A percentile compares a stretch with the other conserved stretches of the same genome.
Conservation (phyloP, 2,113 vertebrate species). For the Agapornis roseicollis region DNA sequence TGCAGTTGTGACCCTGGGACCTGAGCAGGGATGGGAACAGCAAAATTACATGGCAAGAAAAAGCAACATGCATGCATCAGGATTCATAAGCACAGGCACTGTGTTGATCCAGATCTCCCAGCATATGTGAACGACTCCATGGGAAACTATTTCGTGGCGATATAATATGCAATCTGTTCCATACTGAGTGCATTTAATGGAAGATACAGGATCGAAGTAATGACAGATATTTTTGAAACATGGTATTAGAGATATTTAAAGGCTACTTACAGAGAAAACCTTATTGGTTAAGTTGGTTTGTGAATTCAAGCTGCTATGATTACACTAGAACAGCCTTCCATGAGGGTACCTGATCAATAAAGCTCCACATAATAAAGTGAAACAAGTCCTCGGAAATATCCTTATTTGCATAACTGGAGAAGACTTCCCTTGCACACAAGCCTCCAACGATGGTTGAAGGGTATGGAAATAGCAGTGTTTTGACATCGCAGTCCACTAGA, state of each 20-base stretch:
- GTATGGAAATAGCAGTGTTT: not conserved
- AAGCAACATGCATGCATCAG: rapidly evolving
- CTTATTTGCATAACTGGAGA: not conserved
- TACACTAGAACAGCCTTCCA: not conserved
- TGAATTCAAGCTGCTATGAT: not conserved
- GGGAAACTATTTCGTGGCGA: not conserved
- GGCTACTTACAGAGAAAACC: not conserved
- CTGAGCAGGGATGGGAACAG: not conserved
- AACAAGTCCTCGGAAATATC: not conserved
- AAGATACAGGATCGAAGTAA: not conserved
- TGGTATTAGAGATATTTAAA: not conserved
- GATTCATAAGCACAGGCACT: not conserved
- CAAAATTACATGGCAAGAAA: rapidly evolving
- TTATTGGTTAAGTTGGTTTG: not conserved
- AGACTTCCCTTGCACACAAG: not conserved
- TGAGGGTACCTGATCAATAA: rapidly evolving
- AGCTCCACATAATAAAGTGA: not conserved
- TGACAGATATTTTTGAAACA: not conserved
- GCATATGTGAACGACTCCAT: rapidly evolving
- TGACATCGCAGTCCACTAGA: conserved; percentile 16
- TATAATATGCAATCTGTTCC: rapidly evolving
- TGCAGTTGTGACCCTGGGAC: not conserved
- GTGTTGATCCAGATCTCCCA: not conserved
- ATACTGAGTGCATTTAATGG: not conserved
- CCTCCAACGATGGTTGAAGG: not conserved